Evolutionary conservation across 2,888 invertebrate species (phyloP).

Genomic region (Norana najaformis): DNA sequence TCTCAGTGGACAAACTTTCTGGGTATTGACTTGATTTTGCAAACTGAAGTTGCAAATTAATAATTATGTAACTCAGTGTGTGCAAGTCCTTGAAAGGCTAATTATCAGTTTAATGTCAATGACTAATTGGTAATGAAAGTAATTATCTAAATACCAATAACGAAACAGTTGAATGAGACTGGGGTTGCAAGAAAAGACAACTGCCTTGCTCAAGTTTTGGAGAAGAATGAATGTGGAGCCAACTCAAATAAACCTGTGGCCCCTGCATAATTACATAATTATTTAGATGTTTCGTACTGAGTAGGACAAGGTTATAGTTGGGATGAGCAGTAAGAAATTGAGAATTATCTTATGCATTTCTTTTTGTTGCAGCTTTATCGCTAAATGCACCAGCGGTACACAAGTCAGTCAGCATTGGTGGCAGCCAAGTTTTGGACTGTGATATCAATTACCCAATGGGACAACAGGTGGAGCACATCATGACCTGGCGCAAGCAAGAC

Average conservation of each 20-base stretch:
- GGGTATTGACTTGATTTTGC: too few species aligned
- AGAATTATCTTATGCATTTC: background rate
- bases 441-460: background rate
- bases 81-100: too few species aligned
- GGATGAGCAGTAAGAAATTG: too few species aligned
- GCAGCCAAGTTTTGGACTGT: constrained; percentile 23
- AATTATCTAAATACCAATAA: too few species aligned
- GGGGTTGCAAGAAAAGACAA: too few species aligned
- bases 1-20: too few species aligned
- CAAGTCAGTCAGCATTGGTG: constrained; percentile 10
- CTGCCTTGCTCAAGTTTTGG: background rate
- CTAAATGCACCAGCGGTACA: background rate
- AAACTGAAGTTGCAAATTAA: too few species aligned
- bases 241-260: background rate
- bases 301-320: background rate
- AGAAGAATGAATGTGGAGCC: background rate
- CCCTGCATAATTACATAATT: background rate
- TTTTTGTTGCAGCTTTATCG: background rate
- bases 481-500: constrained; percentile 85
- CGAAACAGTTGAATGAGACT: too few species aligned
- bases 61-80: too few species aligned
- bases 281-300: background rate
- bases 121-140: too few species aligned
- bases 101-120: too few species aligned
- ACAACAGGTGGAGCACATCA: constrained; percentile 22